Conservation (phyloP, 2,888 invertebrate genomes). For the Scaptomyza parva region DNA sequence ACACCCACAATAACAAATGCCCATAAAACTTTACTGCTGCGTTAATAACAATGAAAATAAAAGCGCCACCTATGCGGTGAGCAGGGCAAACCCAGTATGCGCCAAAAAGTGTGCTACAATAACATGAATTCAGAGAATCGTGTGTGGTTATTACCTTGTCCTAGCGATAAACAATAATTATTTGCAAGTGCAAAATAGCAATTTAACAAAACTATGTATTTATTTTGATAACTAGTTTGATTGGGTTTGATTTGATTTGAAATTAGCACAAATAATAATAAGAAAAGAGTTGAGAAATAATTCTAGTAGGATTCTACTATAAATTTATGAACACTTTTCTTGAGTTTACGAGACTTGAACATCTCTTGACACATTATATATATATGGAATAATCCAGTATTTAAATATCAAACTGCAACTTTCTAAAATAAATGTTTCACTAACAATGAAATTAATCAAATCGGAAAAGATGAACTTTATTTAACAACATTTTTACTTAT, state of each 20-base stretch:
- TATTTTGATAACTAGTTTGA: background rate
- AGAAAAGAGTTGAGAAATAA: background rate
- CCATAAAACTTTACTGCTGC: slow-evolving; percentile 54
- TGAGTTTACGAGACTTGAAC: too few species aligned
- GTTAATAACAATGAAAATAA: slow-evolving; percentile 54
- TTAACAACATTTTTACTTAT: too few species aligned
- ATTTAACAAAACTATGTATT: background rate
- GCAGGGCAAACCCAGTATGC: slow-evolving; percentile 29
- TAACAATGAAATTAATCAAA: too few species aligned
- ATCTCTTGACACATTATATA: too few species aligned
- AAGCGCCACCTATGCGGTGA: slow-evolving; percentile 45
- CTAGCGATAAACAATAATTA: background rate
- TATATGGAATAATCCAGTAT: too few species aligned
- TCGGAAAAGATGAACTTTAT: too few species aligned
- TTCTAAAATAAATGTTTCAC: too few species aligned
- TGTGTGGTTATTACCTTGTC: slow-evolving; percentile 3
- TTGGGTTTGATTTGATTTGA: background rate
- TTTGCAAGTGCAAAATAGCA: background rate
- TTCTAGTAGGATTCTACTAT: too few species aligned
- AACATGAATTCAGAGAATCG: slow-evolving; percentile 20
- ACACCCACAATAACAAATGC: slow-evolving; percentile 9
- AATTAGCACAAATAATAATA: background rate
- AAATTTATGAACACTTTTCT: too few species aligned
- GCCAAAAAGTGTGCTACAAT: slow-evolving; percentile 60
- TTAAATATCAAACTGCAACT: too few species aligned